phyloP scores from a whole-genome alignment of 2,113 vertebrate species.

The Helogale parvula region DNA sequence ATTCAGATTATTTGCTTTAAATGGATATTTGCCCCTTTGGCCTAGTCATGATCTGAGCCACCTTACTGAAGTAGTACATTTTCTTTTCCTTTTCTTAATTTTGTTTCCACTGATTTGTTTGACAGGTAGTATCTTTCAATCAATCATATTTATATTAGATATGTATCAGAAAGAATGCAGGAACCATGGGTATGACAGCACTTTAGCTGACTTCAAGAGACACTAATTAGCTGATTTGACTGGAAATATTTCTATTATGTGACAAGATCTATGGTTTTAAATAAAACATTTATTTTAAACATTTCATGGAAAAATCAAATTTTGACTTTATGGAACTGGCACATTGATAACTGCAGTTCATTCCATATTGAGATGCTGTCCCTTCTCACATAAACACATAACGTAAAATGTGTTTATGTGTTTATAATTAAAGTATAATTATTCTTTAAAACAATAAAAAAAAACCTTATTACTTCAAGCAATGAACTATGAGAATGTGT shows the following conservation, averaged over 20 bases:
- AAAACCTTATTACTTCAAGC: neutral
- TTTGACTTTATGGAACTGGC: neutral
- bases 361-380: neutral
- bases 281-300: slow-evolving; percentile 46
- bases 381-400: neutral
- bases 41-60: neutral
- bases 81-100: neutral
- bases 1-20: neutral
- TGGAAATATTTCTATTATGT: slow-evolving; percentile 32
- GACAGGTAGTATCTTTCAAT: slow-evolving; percentile 25
- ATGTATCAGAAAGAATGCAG: neutral
- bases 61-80: neutral
- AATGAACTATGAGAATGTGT: neutral
- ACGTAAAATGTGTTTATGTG: neutral
- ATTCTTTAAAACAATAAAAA: neutral
- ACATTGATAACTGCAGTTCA: neutral
- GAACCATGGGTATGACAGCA: neutral
- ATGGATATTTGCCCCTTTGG: neutral
- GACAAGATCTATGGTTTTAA: slow-evolving; percentile 21
- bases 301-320: slow-evolving; percentile 44
- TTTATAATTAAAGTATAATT: neutral
- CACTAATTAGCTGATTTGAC: slow-evolving; percentile 52
- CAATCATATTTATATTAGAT: slow-evolving; percentile 19
- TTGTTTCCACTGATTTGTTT: neutral
- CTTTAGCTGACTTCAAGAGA: slow-evolving; percentile 2